Conservation (phyloP, 2,888 invertebrate species). For the Sepiola atlantica region DNA sequence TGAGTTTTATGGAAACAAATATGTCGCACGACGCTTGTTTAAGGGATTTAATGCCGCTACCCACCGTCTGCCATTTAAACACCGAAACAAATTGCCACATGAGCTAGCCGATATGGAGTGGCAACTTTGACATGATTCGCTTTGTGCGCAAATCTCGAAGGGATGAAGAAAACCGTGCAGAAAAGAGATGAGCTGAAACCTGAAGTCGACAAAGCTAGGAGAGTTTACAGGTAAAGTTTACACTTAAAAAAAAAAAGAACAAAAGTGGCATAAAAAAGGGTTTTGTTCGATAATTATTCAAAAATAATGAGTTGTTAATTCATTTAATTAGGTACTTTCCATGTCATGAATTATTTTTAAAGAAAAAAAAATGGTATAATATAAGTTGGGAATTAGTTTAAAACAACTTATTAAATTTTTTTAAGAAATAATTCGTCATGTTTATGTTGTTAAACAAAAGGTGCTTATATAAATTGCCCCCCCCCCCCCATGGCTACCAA, state of each 20-base stretch:
- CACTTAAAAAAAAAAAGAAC: neutral
- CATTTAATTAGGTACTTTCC: no score
- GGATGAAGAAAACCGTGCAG: constrained; percentile 63
- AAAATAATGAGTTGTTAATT: no score
- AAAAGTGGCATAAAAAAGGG: neutral
- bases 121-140: constrained; percentile 22
- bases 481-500: no score
- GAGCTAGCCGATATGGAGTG: constrained; percentile 33
- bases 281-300: no score
- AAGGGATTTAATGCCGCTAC: neutral
- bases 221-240: constrained; percentile 64
- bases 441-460: no score
- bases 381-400: no score
- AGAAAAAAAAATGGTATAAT: no score
- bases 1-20: constrained; percentile 46
- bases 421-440: no score
- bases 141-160: constrained; percentile 48
- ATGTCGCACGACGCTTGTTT: constrained; percentile 36
- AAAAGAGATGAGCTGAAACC: constrained; percentile 63
- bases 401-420: no score
- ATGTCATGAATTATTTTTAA: no score
- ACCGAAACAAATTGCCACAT: constrained; percentile 15
- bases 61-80: neutral
- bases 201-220: constrained; percentile 69
- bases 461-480: no score